Evolutionary conservation across 2,113 vertebrate genomes (phyloP), one percentile per base, ranked within the genome.

Genomic region (Xyrauchen texanus): DNA sequence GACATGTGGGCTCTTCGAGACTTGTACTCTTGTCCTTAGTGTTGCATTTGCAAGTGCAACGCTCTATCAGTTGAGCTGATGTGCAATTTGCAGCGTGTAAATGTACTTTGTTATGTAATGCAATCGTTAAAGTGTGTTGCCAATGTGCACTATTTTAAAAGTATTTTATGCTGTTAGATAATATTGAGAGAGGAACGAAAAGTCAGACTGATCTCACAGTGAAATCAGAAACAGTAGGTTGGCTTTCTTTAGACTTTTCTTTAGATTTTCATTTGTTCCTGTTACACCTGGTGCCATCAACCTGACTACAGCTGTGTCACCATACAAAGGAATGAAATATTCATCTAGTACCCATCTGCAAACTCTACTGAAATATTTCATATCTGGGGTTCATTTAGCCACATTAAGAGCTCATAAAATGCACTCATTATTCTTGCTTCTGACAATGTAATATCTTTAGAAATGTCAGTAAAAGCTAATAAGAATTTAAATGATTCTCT

Each of bases 401-500:
- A 52, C 21, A 65, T 76, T 65, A 55, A 65, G 62, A 80, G 62
- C 72, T 65, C 65, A 65, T 76, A 73, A 79, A 80, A 80, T 76
- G 77, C 34, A 45, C 51, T 15, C 21, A 60, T 68, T 77, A 61
- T 66, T 65, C 57, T 64, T 66, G 45, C 65, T 77, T 62, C 42
- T 65, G 60, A 77, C 67, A 62, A 68, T 58, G 42, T 15, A 10
- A 71, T 69, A 64, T 77, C 68, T 70, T 65, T 49, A 68, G 84
- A 87, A 87, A 89, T 88, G 72, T 78, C 76, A 89, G 80, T 82
- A 81, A 89, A 80, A 85, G 76, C 64, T 90, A 92, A 91, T 90
- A 82, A 79, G 85, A 76, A 92, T 91, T 89, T 89, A 92, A 93
- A 86, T 91, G 82, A 63, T 84, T 88, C 88, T 89, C 88, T 87